Conservation (phyloP, 1,140 invertebrate species). For the Sycophila sp. region DNA sequence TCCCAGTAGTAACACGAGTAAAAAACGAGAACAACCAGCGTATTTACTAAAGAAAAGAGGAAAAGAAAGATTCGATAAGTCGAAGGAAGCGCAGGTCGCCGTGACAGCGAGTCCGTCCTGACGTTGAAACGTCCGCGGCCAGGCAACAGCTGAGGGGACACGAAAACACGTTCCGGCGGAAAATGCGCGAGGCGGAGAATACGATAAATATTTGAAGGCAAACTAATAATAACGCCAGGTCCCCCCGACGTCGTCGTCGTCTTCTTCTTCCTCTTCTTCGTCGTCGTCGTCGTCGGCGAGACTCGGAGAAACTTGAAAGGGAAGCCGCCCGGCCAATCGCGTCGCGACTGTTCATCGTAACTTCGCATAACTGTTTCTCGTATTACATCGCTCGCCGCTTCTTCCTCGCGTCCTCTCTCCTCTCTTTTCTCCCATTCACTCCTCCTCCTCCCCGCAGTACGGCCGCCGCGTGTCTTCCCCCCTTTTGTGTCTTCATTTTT, state of each 20-base stretch:
- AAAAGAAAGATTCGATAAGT: too few relatives aligned
- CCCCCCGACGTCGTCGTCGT: not conserved
- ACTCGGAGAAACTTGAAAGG: constrained; percentile 41
- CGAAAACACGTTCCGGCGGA: constrained; percentile 28
- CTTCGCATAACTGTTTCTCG: constrained; percentile 38
- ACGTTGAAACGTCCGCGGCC: not conserved
- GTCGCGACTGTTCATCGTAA: constrained; percentile 30
- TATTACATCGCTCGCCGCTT: constrained; percentile 32
- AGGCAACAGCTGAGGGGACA: not conserved
- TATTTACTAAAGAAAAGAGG: too few relatives aligned
- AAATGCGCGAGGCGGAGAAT: constrained; percentile 44
- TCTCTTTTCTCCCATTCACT: not conserved
- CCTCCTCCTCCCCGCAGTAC: not conserved
- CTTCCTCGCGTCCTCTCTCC: constrained; percentile 1
- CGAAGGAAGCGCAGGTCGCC: not conserved
- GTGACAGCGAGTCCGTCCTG: not conserved
- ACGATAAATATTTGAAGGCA: constrained; percentile 60
- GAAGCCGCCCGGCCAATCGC: constrained; percentile 40
- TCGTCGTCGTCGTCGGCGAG: not conserved
- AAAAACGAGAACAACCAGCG: too few relatives aligned
- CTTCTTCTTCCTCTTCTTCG: not conserved
- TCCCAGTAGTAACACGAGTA: too few relatives aligned
- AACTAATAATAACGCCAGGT: constrained; percentile 58
- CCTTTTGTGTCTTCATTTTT: constrained; percentile 24
- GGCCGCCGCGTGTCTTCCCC: not conserved